Percentiles rank a stretch among this genome's conserved stretches.
Conservation (phyloP, 2,888 invertebrate species). For the Cylindroiulus punctatus region DNA sequence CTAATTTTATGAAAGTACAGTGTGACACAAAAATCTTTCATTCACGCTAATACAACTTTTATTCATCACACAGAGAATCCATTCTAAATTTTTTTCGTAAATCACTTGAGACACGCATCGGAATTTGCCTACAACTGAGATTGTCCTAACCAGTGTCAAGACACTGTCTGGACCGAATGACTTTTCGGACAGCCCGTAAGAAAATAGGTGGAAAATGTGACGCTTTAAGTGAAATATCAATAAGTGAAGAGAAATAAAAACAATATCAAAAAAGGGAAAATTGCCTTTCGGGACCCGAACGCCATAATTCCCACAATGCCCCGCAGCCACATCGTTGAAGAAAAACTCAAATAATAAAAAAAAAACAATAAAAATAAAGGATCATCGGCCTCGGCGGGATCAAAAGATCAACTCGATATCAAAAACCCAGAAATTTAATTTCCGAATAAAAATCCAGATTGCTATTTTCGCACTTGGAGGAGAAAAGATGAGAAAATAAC, state of each 20-base stretch:
- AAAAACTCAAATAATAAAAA: no score
- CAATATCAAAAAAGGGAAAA: neutral
- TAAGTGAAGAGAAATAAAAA: neutral
- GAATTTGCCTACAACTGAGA: no score
- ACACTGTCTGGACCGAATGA: no score
- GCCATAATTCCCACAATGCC: neutral
- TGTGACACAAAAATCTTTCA: no score
- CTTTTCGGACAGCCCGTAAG: no score
- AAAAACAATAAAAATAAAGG: neutral
- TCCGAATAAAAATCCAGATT: neutral
- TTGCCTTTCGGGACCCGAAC: neutral
- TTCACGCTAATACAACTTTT: no score
- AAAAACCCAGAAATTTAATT: neutral
- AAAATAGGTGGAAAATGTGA: neutral
- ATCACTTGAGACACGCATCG: no score
- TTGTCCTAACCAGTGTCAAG: no score
- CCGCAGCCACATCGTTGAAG: neutral
- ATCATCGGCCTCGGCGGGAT: conserved; percentile 18
- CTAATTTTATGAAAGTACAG: no score
- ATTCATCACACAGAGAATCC: no score
- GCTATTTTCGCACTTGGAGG: neutral
- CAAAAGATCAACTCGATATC: conserved; percentile 10
- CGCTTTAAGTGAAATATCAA: neutral
- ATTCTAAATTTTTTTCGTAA: no score
- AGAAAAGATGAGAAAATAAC: neutral